A percentile compares a stretch with the other conserved stretches of the same genome.
These are phyloP conservation scores for Sitta europaea DNA, from an alignment of 2,113 vertebrate species.

Conservation along the genomic window DNA sequence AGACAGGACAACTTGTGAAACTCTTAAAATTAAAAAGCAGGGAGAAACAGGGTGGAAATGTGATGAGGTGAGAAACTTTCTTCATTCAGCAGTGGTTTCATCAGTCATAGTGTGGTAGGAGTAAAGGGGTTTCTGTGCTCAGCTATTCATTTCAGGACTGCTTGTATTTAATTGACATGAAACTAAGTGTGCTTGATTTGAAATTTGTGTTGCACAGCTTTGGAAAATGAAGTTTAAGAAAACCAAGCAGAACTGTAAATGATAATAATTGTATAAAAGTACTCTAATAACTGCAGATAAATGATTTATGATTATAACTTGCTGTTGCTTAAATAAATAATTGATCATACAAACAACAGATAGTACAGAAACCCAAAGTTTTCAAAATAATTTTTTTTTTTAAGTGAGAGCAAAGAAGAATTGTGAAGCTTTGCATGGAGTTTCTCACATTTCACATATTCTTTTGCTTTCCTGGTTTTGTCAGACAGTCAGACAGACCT, in stretches of 20 bases:
- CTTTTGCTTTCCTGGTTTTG: neutral
- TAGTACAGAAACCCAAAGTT: neutral
- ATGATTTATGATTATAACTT: neutral
- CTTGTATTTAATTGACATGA: neutral
- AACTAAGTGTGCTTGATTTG: neutral
- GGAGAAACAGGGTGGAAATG: neutral
- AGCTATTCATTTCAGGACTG: neutral
- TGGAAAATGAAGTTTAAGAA: neutral
- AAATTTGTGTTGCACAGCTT: neutral
- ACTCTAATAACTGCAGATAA: neutral
- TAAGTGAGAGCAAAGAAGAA: neutral
- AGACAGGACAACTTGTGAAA: neutral
- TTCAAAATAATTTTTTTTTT: neutral
- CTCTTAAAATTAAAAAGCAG: neutral
- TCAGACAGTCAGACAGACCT: neutral
- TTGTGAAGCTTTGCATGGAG: neutral
- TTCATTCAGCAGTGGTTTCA: neutral
- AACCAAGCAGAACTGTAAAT: neutral
- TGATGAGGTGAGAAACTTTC: neutral
- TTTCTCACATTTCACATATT: neutral
- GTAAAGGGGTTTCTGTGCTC: neutral
- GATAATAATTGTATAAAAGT: neutral
- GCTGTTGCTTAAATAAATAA: neutral
- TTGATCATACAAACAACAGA: neutral
- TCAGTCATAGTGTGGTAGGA: neutral